Base-by-base conservation (phyloP, 1,140 invertebrate genomes). In the Apis dorsata region DNA sequence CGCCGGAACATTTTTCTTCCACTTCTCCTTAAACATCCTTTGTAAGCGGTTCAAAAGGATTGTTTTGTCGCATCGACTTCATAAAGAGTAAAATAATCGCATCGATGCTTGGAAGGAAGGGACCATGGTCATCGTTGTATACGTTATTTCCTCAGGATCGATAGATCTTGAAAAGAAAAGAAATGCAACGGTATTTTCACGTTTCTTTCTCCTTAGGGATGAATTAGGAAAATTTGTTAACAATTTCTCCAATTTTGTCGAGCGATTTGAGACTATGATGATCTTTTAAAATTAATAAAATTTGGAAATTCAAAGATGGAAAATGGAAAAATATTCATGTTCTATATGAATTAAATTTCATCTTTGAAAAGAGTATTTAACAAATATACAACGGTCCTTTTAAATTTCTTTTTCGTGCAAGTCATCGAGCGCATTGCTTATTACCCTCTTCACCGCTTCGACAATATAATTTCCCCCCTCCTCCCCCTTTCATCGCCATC, bases 181-280 rank as follows among this genome's bases (percentile, higher is more conserved):
- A 24, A 63, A 74, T 51, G 57, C 49, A 79, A 63, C 75, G 69
- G 79, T 85, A 85, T 73, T 59, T 24, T 28, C 53, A 24, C 68
- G 74, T 75, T 69, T 83, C 86, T 91, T 90, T 90, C 86, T 89
- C 83, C 87, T 82, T 78, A 75, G 71, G 89, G 86, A 86, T 86
- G 87, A 90, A 86, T 79, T 34, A 34, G 34, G 34, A 34, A 34
- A 2, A 34, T 28, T 28, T 28, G 28, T 28, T 28, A 28, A 28
- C 28, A 28, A 1, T 2, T 2, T 28, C 28, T 28, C 28, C 1
- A 28, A 2, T 28, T 1, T 28, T 1, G 28, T 28, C 2, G 28
- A 28, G 28, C 28, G 28, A 28, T 28, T 28, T 28, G 34, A 34
- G 2, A 24, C 24, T 24, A 24, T 24, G 24, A 24, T 24, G 24